These are phyloP conservation scores for Pinctada fucata DNA, from an alignment of 2,888 invertebrate genomes.

Conservation along the genomic window DNA sequence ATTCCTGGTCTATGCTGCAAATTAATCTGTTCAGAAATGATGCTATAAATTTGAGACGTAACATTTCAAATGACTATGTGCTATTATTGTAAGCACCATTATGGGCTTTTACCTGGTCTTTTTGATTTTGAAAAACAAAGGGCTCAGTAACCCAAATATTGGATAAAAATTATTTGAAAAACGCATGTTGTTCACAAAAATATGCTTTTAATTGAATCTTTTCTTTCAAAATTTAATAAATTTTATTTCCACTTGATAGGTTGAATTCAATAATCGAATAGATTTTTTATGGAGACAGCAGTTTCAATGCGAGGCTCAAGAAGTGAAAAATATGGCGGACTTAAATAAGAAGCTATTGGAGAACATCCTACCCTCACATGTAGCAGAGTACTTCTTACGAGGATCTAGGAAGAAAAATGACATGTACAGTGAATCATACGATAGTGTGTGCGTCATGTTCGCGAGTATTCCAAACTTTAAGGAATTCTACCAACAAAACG, in stretches of 20 bases:
- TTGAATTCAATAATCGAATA: constrained; percentile 92
- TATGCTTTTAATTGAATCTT: too few relatives aligned
- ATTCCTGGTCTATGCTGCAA: too few relatives aligned
- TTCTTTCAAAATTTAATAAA: too few relatives aligned
- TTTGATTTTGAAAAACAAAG: too few relatives aligned
- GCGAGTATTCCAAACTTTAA: constrained; percentile 98
- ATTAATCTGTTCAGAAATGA: too few relatives aligned
- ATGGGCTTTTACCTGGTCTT: too few relatives aligned
- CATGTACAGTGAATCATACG: constrained; percentile 95
- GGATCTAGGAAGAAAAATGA: constrained; percentile 81
- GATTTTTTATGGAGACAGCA: constrained; percentile 97
- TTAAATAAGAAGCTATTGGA: constrained; percentile 97
- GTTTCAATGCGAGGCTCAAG: constrained; percentile 92
- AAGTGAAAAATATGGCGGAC: constrained; percentile 81
- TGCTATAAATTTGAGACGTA: too few relatives aligned
- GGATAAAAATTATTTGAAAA: too few relatives aligned
- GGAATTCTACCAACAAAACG: constrained; percentile 97
- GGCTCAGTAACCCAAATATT: too few relatives aligned
- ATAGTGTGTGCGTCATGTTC: constrained; percentile 97
- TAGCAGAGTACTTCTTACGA: constrained; percentile 93
- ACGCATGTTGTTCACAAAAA: too few relatives aligned
- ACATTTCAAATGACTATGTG: too few relatives aligned
- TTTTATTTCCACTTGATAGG: constrained; percentile 79
- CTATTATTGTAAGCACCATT: too few relatives aligned
- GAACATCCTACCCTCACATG: constrained; percentile 97